Percentiles rank a stretch among this genome's conserved stretches.
These are phyloP conservation scores for Danio kyathit DNA, from an alignment of 2,797 vertebrate genomes.

Conservation along the genomic window DNA sequence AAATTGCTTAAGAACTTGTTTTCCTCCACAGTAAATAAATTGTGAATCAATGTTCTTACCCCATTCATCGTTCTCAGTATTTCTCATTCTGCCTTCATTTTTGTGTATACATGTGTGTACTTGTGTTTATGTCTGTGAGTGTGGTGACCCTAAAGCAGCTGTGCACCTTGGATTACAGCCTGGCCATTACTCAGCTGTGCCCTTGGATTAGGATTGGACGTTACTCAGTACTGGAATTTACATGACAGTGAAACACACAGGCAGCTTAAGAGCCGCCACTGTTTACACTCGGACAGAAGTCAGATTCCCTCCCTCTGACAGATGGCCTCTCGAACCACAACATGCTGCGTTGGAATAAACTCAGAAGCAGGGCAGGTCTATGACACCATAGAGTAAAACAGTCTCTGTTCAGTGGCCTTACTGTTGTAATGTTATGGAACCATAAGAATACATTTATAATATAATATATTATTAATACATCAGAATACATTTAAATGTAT, in stretches of 20 bases:
- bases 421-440: too few species aligned
- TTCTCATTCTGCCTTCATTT: neutral
- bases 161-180: constrained; percentile 67
- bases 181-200: constrained; percentile 67
- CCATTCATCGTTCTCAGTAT: neutral
- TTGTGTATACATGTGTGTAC: constrained; percentile 1
- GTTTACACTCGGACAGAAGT: constrained; percentile 81
- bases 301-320: constrained; percentile 80
- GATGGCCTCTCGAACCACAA: constrained; percentile 83
- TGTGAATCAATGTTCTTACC: too few species aligned
- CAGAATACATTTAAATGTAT: too few species aligned
- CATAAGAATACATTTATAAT: too few species aligned
- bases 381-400: constrained; percentile 81
- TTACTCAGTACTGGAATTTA: constrained; percentile 81
- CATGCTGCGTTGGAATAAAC: constrained; percentile 81
- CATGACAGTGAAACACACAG: constrained; percentile 79
- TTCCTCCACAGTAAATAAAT: too few species aligned
- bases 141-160: constrained; percentile 76
- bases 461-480: too few species aligned
- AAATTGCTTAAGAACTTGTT: too few species aligned
- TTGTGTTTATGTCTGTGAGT: constrained; percentile 40
- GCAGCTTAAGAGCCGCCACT: constrained; percentile 77
- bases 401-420: constrained; percentile 48
- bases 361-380: constrained; percentile 77
- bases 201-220: constrained; percentile 76